Evolutionary conservation across 2,113 vertebrate genomes (phyloP).

Genomic region (Antennarius striatus): DNA sequence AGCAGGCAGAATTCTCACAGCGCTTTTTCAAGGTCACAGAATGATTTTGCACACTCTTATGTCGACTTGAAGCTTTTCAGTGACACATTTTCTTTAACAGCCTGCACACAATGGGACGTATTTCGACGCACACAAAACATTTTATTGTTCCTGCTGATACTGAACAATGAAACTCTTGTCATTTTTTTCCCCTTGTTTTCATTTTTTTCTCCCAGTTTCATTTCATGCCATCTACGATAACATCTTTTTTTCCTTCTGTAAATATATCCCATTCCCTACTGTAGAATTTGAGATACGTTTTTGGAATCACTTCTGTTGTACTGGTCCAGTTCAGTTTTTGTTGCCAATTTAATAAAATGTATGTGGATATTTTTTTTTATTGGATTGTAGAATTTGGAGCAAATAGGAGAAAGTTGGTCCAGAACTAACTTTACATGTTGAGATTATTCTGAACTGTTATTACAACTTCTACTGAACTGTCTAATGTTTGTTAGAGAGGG

Average conservation of each 20-base stretch:
- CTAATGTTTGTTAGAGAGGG: background rate
- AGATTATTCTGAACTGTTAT: background rate
- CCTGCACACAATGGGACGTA: background rate
- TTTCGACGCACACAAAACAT: background rate
- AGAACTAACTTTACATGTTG: background rate
- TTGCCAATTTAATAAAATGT: background rate
- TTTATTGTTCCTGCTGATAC: conserved; percentile 1
- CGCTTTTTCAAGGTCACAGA: conserved; percentile 55
- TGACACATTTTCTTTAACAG: conserved; percentile 5
- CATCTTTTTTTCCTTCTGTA: background rate
- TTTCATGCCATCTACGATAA: background rate
- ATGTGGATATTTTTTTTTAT: background rate
- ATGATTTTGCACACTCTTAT: conserved; percentile 22
- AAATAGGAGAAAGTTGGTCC: background rate
- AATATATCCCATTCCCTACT: background rate
- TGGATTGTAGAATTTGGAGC: background rate
- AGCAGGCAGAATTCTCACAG: conserved; percentile 59
- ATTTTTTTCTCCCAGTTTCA: too few species aligned
- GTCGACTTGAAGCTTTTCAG: conserved; percentile 9
- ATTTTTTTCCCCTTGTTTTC: background rate
- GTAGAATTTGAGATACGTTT: background rate
- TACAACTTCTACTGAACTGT: background rate
- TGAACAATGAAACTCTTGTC: conserved; percentile 6
- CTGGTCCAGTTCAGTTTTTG: conserved; percentile 1
- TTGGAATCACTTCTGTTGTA: background rate